These are phyloP conservation scores for Melanaphis sacchari DNA, from an alignment of 1,140 invertebrate species.

Conservation along the genomic window DNA sequence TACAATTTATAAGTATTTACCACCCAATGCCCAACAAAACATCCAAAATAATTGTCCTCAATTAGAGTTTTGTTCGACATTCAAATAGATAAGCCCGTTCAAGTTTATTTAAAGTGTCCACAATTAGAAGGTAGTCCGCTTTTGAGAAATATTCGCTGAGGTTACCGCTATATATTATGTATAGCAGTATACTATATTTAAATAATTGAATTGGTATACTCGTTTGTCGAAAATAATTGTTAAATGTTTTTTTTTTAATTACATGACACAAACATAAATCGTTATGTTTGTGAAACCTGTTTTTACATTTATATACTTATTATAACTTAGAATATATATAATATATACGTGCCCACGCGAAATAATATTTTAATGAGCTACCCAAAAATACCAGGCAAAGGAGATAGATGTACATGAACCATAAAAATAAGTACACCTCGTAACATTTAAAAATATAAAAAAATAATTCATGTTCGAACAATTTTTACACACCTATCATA, in stretches of 20 bases:
- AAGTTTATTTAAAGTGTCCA: background rate
- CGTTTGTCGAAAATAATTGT: background rate
- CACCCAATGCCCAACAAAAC: background rate
- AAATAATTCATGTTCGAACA: background rate
- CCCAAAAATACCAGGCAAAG: background rate
- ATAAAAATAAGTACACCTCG: no score
- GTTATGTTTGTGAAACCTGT: background rate
- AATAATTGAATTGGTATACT: background rate
- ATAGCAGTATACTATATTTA: background rate
- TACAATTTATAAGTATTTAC: background rate
- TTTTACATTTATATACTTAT: background rate
- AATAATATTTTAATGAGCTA: background rate
- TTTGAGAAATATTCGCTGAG: background rate
- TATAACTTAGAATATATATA: background rate
- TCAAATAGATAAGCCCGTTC: background rate
- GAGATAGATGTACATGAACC: no score
- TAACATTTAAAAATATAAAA: background rate
- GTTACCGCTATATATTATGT: background rate
- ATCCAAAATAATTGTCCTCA: background rate
- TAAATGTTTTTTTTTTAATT: background rate
- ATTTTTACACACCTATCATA: background rate
- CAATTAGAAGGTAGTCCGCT: background rate
- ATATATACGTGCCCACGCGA: background rate
- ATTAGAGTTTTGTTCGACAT: background rate
- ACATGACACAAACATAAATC: background rate